Base-by-base conservation (phyloP, 2,888 invertebrate species). In the Girardia tigrina region DNA sequence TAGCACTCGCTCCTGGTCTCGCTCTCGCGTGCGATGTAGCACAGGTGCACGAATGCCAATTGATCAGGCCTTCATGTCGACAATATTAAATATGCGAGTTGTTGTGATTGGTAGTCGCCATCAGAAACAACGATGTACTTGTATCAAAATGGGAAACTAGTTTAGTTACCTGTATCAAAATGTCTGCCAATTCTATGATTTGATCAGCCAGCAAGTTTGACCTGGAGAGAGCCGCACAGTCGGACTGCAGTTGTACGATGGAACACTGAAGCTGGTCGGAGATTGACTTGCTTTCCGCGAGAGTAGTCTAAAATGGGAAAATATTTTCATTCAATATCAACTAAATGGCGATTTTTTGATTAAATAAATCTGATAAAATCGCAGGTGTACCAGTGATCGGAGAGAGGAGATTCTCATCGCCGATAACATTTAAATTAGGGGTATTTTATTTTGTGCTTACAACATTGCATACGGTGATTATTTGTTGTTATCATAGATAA, bases 21-120 rank as follows among this genome's bases (percentile, higher is more conserved):
- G n/a, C n/a, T n/a, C n/a, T n/a, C n/a, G n/a, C 56, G n/a, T 56
- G 56, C 4, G 56, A 4, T 56, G 23, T 20, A 56, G 4, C 56
- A 56, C 56, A 56, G 56, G 56, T 56, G 56, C 56, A 56, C n/a
- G 56, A 56, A 56, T 56, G 56, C n/a, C 56, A 56, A 56, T 56
- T 56, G 56, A 56, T 56, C 56, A 56, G 23, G 4, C 8, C 23
- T n/a, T n/a, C n/a, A n/a, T 56, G n/a, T 56, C 56, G 56, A 56
- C 4, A 12, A 56, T 6, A 56, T 56, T 20, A 56, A 36, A 36
- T n/a, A n/a, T n/a, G 36, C 36, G 56, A 4, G 56, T 56, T 56
- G 56, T 56, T n/a, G n/a, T 56, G 23, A 23, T n/a, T 12, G 23
- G n/a, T n/a, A 56, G 4, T 56, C 4, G n/a, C 56, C n/a, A 56